Conservation (phyloP, 2,113 vertebrate genomes). For the Channa argus region DNA sequence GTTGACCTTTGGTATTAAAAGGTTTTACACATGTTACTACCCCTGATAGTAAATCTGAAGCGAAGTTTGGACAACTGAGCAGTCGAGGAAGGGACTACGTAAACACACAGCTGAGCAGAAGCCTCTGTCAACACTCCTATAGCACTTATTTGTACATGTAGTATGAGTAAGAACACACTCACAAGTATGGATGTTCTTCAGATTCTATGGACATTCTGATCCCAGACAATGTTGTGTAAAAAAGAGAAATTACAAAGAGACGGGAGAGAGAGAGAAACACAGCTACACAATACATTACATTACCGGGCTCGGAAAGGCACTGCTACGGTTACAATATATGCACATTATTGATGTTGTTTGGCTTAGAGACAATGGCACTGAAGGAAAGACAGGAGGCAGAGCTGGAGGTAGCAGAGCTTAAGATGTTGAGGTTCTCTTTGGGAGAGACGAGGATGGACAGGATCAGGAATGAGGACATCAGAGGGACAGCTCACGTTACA, state of each 20-base stretch:
- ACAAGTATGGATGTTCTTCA: not conserved
- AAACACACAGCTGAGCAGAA: not conserved
- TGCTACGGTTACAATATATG: too few species aligned
- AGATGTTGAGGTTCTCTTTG: too few species aligned
- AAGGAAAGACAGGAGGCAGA: too few species aligned
- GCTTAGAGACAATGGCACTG: too few species aligned
- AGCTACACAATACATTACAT: conserved; percentile 9
- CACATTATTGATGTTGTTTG: too few species aligned
- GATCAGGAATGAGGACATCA: too few species aligned
- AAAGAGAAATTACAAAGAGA: conserved; percentile 6
- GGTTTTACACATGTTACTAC: not conserved
- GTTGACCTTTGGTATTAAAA: too few species aligned
- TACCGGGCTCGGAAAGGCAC: too few species aligned
- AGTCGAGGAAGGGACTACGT: too few species aligned
- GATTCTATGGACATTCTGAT: conserved; percentile 10
- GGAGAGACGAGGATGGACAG: too few species aligned
- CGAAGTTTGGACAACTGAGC: not conserved
- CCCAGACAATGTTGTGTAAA: not conserved
- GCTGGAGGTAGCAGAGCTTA: too few species aligned
- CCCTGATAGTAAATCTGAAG: not conserved
- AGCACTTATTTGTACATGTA: not conserved
- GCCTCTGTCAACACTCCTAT: not conserved
- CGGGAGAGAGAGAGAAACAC: not conserved
- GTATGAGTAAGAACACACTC: conserved; percentile 2
- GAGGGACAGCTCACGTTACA: too few species aligned